A percentile compares a stretch with the other conserved stretches of the same genome.
phyloP scores from a whole-genome alignment of 2,888 invertebrate genomes.

The Scaptomyza parva region DNA sequence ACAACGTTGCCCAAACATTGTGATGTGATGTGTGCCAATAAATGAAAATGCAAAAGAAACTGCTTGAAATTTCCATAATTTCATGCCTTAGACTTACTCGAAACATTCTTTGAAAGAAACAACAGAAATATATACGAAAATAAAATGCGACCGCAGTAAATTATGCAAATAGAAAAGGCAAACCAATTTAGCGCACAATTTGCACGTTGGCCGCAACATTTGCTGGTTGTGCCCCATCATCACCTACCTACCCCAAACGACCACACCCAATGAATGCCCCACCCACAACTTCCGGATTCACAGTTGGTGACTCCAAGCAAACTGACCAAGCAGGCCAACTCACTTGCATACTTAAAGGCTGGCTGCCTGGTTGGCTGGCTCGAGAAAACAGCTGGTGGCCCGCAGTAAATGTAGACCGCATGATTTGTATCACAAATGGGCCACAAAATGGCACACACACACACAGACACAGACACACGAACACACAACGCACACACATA shows the following conservation, averaged over 20 bases:
- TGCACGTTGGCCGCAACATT: slow-evolving; percentile 67
- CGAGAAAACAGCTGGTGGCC: slow-evolving; percentile 64
- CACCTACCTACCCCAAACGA: background rate
- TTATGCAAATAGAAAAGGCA: slow-evolving; percentile 61
- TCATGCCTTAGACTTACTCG: slow-evolving; percentile 15
- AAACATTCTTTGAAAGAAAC: slow-evolving; percentile 8
- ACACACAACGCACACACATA: slow-evolving; percentile 21
- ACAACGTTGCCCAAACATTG: too few relatives aligned
- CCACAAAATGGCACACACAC: slow-evolving; percentile 67
- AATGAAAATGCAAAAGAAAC: slow-evolving; percentile 23
- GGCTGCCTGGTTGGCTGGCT: too few relatives aligned
- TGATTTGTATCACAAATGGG: slow-evolving; percentile 77
- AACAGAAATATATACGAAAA: slow-evolving; percentile 9
- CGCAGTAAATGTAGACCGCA: slow-evolving; percentile 74
- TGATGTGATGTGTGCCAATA: too few relatives aligned
- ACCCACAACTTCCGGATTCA: slow-evolving; percentile 14
- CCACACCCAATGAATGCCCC: too few relatives aligned
- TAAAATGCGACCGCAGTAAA: slow-evolving; percentile 51
- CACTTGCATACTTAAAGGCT: slow-evolving; percentile 28
- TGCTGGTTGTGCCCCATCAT: slow-evolving; percentile 18
- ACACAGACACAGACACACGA: slow-evolving; percentile 22
- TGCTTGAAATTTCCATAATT: slow-evolving; percentile 46
- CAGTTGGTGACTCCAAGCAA: slow-evolving; percentile 49
- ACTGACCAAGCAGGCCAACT: slow-evolving; percentile 24
- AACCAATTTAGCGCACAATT: slow-evolving; percentile 65